Conservation (phyloP, 2,888 invertebrate species). For the Lingula anatina region DNA sequence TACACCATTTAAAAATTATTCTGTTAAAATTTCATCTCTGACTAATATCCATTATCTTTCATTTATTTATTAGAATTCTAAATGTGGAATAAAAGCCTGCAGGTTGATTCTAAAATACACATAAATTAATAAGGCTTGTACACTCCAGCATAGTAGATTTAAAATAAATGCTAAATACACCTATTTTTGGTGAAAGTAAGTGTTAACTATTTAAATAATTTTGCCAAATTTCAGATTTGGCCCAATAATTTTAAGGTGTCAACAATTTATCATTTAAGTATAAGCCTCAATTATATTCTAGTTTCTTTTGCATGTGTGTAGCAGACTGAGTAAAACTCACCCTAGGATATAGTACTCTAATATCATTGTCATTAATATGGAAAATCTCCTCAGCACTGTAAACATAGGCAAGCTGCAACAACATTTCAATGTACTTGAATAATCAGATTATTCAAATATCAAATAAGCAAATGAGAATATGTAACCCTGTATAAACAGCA, state of each 20-base stretch:
- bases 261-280: background rate
- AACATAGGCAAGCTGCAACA: constrained; percentile 91
- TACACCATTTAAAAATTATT: background rate
- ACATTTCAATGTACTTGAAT: too few relatives aligned
- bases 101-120: too few relatives aligned
- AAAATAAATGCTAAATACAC: too few relatives aligned
- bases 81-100: too few relatives aligned
- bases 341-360: constrained; percentile 81
- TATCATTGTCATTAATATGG: constrained; percentile 97
- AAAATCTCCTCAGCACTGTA: constrained; percentile 90
- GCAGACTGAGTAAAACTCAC: constrained; percentile 53
- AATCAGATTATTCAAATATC: too few relatives aligned
- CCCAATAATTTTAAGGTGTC: background rate
- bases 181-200: too few relatives aligned
- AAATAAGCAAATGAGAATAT: too few relatives aligned
- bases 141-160: too few relatives aligned
- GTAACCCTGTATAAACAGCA: too few relatives aligned
- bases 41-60: background rate
- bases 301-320: background rate
- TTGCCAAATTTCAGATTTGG: too few relatives aligned
- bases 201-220: too few relatives aligned
- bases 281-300: background rate
- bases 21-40: background rate
- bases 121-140: too few relatives aligned
- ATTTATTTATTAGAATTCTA: background rate